Conservation (phyloP, 2,797 vertebrate species). For the Lacerta agilis region DNA sequence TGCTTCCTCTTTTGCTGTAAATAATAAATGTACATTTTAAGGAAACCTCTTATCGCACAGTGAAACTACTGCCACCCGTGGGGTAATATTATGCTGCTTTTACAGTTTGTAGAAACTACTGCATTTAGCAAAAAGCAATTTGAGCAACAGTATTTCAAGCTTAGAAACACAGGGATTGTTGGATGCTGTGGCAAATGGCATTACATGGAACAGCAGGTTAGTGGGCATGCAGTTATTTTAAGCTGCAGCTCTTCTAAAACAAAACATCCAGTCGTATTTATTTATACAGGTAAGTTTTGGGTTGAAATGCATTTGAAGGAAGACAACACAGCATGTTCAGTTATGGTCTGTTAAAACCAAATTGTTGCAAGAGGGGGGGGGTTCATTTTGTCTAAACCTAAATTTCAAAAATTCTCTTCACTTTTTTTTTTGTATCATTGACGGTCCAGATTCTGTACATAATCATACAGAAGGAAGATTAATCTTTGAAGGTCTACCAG, state of each 20-base stretch:
- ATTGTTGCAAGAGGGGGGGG: not conserved
- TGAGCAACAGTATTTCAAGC: not conserved
- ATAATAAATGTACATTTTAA: not conserved
- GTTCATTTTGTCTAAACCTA: conserved; percentile 6
- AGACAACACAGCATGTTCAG: not conserved
- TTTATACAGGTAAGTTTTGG: not conserved
- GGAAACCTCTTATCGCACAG: conserved; percentile 14
- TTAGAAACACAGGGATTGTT: not conserved
- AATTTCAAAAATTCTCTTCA: conserved; percentile 32
- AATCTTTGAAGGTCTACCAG: not conserved
- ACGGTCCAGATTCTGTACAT: not conserved
- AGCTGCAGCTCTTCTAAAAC: conserved; percentile 2
- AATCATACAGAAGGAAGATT: not conserved
- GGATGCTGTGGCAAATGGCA: not conserved
- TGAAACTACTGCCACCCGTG: not conserved
- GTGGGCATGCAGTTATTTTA: conserved; percentile 30
- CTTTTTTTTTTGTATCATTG: not conserved
- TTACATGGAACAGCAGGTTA: conserved; percentile 24
- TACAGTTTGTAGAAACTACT: not conserved
- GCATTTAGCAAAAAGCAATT: not conserved
- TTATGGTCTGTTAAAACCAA: conserved; percentile 22
- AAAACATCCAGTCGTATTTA: conserved; percentile 2
- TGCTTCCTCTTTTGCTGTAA: not conserved
- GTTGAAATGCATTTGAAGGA: conserved; percentile 21
- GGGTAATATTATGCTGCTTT: not conserved